A percentile compares a stretch with the other conserved stretches of the same genome.
Evolutionary conservation across 2,888 invertebrate species (phyloP).

Genomic region (Onchidella celtica): DNA sequence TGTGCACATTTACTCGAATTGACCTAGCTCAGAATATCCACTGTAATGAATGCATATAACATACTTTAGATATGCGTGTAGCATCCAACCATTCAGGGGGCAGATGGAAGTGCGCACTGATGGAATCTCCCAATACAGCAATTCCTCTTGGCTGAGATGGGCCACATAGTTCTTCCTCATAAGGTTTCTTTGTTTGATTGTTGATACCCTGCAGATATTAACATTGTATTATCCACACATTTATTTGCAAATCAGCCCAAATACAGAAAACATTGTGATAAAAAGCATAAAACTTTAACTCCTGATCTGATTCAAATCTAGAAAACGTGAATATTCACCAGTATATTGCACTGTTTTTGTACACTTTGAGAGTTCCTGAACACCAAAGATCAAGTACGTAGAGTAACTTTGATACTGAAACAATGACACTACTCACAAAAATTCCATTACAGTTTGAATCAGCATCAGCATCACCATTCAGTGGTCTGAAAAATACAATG

Average conservation of each 20-base stretch:
- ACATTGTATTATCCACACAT: neutral
- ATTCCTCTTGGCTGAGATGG: conserved; percentile 74
- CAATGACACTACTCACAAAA: conserved; percentile 74
- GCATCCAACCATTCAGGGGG: conserved; percentile 81
- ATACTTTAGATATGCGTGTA: conserved; percentile 66
- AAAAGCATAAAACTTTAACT: no score
- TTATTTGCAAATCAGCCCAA: neutral
- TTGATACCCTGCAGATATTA: conserved; percentile 72
- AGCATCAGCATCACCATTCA: conserved; percentile 65
- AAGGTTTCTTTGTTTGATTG: conserved; percentile 68
- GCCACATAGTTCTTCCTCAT: conserved; percentile 78
- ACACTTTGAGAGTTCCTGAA: neutral
- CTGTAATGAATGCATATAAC: no score
- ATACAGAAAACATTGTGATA: neutral
- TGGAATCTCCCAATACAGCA: conserved; percentile 81
- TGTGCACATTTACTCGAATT: no score
- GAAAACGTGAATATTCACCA: no score
- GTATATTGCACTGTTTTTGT: neutral
- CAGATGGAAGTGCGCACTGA: conserved; percentile 82
- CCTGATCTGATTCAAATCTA: no score
- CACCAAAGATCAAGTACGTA: no score
- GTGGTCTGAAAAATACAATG: conserved; percentile 66
- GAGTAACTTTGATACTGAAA: no score
- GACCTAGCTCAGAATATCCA: no score
- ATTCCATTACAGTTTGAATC: conserved; percentile 81